Evolutionary conservation across 2,797 vertebrate species (phyloP), one percentile per base, ranked within the genome.

Genomic region (Masticophis lateralis): DNA sequence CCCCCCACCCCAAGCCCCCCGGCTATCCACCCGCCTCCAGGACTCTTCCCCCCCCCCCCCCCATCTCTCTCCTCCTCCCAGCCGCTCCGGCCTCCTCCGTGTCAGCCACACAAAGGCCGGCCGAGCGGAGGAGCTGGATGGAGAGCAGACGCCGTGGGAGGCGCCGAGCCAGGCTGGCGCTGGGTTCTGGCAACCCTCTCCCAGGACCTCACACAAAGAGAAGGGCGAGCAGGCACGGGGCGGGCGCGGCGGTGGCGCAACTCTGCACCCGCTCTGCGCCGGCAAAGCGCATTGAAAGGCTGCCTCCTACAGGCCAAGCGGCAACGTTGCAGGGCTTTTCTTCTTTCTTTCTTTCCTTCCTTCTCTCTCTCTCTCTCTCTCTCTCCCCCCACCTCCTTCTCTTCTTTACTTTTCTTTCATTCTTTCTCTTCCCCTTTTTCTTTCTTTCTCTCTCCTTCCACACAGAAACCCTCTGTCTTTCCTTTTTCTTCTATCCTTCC

Each of bases 161-260:
- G 69, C n/a, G 16, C 63, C 27, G 47, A 32, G 91, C 61, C 20
- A 55, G 66, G 91, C 87, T 9, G 56, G 87, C 12, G 88, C 56
- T 89, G 69, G 28, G 74, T 56, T 89, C 88, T 47, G 88, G 92
- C 74, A 90, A 86, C 43, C 18, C 2, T 90, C 92, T 86, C 92
- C 74, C 79, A 61, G 79, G 92, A 92, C 88, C 88, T 66, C 92
- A 86, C 92, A 92, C 88, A 86, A 66, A 86, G 88, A 55, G 13
- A 61, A 51, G 12, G 3, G 66, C 37, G 1, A 55, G 60, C 47
- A 14, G 37, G 6, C 28, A 12, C 11, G 0, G 11, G 7, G 22
- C 5, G 37, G 10, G 56, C 14, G n/a, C 16, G 11, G 56, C 61
- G 5, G 12, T 55, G 7, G 56, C 37, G 53, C 86, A 56, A 57